Evolutionary conservation across 2,113 vertebrate species (phyloP), one percentile per base, ranked within the genome.

Genomic region (Esox niger): DNA sequence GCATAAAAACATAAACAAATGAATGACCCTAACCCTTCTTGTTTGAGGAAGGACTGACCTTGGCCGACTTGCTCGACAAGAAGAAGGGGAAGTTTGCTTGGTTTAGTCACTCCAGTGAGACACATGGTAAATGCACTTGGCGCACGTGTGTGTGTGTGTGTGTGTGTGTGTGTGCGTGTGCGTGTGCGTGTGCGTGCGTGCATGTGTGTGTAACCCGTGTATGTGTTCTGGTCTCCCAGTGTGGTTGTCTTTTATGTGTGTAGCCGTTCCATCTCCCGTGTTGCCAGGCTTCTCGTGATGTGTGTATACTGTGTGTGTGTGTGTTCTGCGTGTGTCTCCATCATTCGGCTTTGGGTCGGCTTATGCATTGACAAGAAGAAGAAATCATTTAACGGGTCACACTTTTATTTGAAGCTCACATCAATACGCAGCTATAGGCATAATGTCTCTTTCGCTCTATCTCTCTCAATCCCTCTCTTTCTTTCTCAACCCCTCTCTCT

Each of bases 81-180:
- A 93, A 92, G 92, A 92, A 86, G 90, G 90, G 90, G 79, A 91
- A 85, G 85, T 92, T 91, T 90, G 80, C 90, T 93, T 92, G 91
- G 91, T 93, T 91, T 92, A 92, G 89, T 91, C 88, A 89, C 90
- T 91, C 91, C 85, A 86, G 90, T 92, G 90, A 93, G 84, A 90
- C 83, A 84, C 90, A 91, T 92, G 91, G 92, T 92, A 91, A 92
- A 43, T 77, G 90, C 80, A 6, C 23, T n/a, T 15, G 49, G 20
- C 21, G 49, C 21, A 15, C 70, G 33, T 27, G 31, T 58, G 61
- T 64, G 47, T 69, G 65, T 81, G 75, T n/a, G 9, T 62, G 32
- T 61, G 65, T 33, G 46, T 54, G 43, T 56, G 68, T 70, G 32
- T 33, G 32, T 33, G 32, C 8, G 32, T 33, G 32, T 33, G 32